These are phyloP conservation scores for Menidia menidia DNA, from an alignment of 2,797 vertebrate genomes.

Conservation along the genomic window DNA sequence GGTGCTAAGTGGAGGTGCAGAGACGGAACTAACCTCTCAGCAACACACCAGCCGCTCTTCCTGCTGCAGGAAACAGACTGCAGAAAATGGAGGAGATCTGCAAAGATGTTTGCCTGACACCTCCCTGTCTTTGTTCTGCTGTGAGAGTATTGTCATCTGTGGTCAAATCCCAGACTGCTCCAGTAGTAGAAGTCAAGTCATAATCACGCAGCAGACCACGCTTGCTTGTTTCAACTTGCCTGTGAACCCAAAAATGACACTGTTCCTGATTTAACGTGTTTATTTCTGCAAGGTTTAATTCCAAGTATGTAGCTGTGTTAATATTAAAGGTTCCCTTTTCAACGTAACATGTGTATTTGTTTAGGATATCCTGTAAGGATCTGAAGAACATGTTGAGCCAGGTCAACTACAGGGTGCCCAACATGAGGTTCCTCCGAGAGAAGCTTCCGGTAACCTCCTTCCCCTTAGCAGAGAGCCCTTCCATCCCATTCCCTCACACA, in stretches of 20 bases:
- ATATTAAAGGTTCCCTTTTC: conserved; percentile 48
- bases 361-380: conserved; percentile 98
- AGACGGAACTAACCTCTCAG: conserved; percentile 70
- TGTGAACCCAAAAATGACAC: conserved; percentile 1
- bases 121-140: conserved; percentile 65
- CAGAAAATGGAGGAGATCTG: conserved; percentile 72
- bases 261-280: conserved; percentile 3
- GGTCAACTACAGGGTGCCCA: conserved; percentile 98
- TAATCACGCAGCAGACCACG: conserved; percentile 9
- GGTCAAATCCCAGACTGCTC: conserved; percentile 40
- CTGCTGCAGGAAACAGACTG: conserved; percentile 85
- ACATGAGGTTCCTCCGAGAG: conserved; percentile 97
- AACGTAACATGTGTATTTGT: conserved; percentile 49
- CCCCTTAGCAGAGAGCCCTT: conserved; percentile 30
- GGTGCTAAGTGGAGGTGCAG: conserved; percentile 52
- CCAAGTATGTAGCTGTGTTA: conserved; percentile 38
- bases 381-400: conserved; percentile 97
- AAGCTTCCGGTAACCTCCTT: conserved; percentile 89
- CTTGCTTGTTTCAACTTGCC: conserved; percentile 18
- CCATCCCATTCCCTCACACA: conserved; percentile 16
- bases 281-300: background rate
- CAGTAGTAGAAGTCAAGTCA: conserved; percentile 43
- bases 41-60: conserved; percentile 73
- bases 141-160: conserved; percentile 40
- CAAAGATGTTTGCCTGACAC: conserved; percentile 72